Conservation (phyloP, 2,113 vertebrate species). For the Melanerpes formicivorus region DNA sequence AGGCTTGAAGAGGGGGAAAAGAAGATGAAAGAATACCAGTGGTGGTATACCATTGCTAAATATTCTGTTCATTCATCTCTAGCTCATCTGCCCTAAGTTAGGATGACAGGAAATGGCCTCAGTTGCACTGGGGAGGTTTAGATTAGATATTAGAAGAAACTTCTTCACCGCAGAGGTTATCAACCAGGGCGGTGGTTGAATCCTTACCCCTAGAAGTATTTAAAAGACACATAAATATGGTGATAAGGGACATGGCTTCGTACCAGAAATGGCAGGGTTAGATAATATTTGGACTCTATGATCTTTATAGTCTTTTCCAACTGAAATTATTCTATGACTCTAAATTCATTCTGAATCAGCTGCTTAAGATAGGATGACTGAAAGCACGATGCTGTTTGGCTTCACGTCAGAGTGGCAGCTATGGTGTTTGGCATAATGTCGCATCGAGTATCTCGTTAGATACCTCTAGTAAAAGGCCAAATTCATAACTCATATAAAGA, state of each 20-base stretch:
- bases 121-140: no score
- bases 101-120: no score
- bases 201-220: no score
- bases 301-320: no score
- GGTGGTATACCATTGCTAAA: neutral
- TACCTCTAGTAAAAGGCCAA: neutral
- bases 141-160: no score
- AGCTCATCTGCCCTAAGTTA: neutral
- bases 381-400: neutral
- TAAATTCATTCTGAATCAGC: conserved; percentile 5
- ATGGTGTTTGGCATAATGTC: neutral
- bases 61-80: neutral
- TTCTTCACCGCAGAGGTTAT: no score
- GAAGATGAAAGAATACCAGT: neutral
- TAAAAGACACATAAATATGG: no score
- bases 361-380: neutral
- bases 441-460: neutral
- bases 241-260: no score
- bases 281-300: no score
- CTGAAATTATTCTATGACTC: no score
- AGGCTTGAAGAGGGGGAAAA: neutral
- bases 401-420: neutral
- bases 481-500: neutral
- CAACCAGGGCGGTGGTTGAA: no score
- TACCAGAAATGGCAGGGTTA: no score